Base-by-base conservation (phyloP, 2,113 vertebrate genomes). In the Centrocercus urophasianus region DNA sequence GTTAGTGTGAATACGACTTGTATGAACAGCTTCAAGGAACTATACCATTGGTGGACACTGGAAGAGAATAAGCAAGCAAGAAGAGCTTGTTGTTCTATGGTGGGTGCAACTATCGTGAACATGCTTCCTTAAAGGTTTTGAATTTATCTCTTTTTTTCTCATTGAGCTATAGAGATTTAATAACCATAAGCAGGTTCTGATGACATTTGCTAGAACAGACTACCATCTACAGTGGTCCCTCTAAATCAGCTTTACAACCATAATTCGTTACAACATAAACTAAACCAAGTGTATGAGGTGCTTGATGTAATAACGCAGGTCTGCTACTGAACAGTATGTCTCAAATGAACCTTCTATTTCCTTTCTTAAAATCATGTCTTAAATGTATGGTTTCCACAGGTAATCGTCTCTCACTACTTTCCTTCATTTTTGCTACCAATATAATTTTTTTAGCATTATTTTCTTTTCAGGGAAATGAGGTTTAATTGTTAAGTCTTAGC, bases 1-100 rank as follows among this genome's bases (percentile, higher is more conserved):
- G 12, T 32, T 14, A 6, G 30, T 0, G 0, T 21, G 18, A 19
- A 48, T 0, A 69, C 34, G n/a, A 57, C 47, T 74, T 71, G 11
- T 54, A 66, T 8, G 32, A 86, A 56, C 52, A 59, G 21, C 56
- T 85, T 50, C 54, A 50, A 60, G 75, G 25, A 38, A 36, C 40
- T 64, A 27, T 15, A n/a, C 7, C 32, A 3, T 8, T 72, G n/a
- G 14, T 50, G 50, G 30, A 15, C 32, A 16, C 19, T 4, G 38
- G 19, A 42, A 61, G 42, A 80, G 52, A 40, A 16, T 7, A 27
- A 70, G 21, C 19, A 85, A 69, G n/a, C 22, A 36, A 81, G 48
- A n/a, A 28, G 36, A 75, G 36, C 27, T 48, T 76, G 52, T 14
- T 75, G 13, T 57, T 47, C 47, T 22, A 1, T 38, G 8, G 11